Evolutionary conservation across 2,113 vertebrate species (phyloP).

Genomic region (Acanthochromis polyacanthus): DNA sequence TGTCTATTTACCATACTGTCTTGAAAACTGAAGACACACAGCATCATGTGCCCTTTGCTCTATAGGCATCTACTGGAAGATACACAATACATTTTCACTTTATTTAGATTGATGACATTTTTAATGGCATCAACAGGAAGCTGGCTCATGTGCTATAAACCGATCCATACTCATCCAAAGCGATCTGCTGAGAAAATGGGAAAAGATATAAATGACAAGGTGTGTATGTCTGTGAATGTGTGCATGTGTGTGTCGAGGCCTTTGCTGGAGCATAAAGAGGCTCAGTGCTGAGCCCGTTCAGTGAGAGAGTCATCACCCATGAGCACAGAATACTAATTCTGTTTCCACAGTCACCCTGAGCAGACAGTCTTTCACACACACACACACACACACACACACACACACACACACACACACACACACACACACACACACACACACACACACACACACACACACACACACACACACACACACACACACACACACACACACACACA

Average conservation of each 20-base stretch:
- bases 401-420: neutral
- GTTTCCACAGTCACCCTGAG: constrained; percentile 66
- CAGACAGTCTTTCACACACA: constrained; percentile 29
- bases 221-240: constrained; percentile 32
- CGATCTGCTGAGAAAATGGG: constrained; percentile 63
- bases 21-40: no score
- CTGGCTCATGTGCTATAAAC: constrained; percentile 53
- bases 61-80: constrained; percentile 37
- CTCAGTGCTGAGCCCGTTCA: constrained; percentile 76
- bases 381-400: constrained; percentile 5
- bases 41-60: no score
- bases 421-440: neutral
- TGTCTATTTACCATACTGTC: neutral
- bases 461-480: neutral
- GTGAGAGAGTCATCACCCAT: constrained; percentile 69
- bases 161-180: constrained; percentile 58
- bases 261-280: constrained; percentile 78
- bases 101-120: constrained; percentile 62
- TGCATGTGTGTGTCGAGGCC: constrained; percentile 41
- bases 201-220: constrained; percentile 62
- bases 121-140: constrained; percentile 64
- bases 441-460: neutral
- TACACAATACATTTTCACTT: constrained; percentile 31
- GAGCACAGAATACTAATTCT: constrained; percentile 82
- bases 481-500: neutral